Evolutionary conservation across 2,888 invertebrate genomes (phyloP).

Genomic region (Epinotia ramella): DNA sequence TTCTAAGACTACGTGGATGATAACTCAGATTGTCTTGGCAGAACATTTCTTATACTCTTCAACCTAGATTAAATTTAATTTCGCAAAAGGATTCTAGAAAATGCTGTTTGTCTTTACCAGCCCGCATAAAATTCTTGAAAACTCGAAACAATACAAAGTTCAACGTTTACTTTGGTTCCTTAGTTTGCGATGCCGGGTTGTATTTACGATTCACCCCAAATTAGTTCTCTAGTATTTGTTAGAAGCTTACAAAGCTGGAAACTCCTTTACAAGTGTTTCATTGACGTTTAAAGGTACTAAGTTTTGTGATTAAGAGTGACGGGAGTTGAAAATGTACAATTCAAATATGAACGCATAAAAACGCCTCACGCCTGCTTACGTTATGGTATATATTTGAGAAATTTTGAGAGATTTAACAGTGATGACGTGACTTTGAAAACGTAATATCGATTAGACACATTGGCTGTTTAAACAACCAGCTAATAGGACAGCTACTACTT

Average conservation of each 20-base stretch:
- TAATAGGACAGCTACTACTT: too few relatives aligned
- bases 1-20: too few relatives aligned
- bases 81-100: too few relatives aligned
- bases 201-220: conserved; percentile 32
- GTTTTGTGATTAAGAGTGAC: not conserved
- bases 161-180: conserved; percentile 22
- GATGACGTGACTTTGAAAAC: too few relatives aligned
- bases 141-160: conserved; percentile 37
- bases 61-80: too few relatives aligned
- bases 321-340: not conserved
- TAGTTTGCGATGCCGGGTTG: conserved; percentile 22
- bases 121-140: conserved; percentile 40
- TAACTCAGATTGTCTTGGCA: too few relatives aligned
- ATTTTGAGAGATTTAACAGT: not conserved
- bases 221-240: conserved; percentile 27
- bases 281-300: not conserved
- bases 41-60: too few relatives aligned
- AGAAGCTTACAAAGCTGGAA: not conserved
- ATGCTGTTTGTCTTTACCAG: conserved; percentile 1
- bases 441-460: too few relatives aligned
- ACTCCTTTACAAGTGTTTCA: not conserved
- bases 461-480: too few relatives aligned
- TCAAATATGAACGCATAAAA: not conserved
- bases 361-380: too few relatives aligned
- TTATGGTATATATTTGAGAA: too few relatives aligned